Evolutionary conservation across 2,888 invertebrate species (phyloP).

Genomic region (Crocallis elinguaria): DNA sequence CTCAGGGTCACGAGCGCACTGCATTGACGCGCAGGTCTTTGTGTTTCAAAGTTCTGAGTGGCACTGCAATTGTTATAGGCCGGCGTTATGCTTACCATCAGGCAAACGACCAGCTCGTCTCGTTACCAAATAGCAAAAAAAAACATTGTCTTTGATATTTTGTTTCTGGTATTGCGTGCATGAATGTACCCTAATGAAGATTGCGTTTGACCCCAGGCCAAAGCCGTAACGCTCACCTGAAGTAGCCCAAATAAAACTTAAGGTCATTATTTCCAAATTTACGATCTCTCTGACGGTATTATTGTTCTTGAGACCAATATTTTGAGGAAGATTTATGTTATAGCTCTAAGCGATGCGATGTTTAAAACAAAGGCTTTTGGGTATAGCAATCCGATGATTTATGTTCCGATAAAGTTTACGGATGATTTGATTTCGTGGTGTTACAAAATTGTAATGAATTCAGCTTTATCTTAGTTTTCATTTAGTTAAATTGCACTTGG

Average conservation of each 20-base stretch:
- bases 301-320: constrained; percentile 65
- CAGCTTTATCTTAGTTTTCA: constrained; percentile 8
- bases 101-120: too few relatives aligned
- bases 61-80: too few relatives aligned
- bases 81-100: too few relatives aligned
- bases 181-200: constrained; percentile 66
- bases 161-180: constrained; percentile 10
- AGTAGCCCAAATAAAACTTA: constrained; percentile 72
- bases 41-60: too few relatives aligned
- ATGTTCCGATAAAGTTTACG: constrained; percentile 40
- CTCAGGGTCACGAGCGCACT: too few relatives aligned
- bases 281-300: constrained; percentile 61
- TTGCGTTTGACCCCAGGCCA: constrained; percentile 66
- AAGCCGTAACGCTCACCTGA: constrained; percentile 78
- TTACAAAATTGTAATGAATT: constrained; percentile 33
- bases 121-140: neutral
- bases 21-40: too few relatives aligned
- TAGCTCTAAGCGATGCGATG: constrained; percentile 63
- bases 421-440: constrained; percentile 46
- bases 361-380: constrained; percentile 49
- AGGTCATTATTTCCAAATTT: constrained; percentile 78
- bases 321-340: constrained; percentile 77
- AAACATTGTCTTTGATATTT: constrained; percentile 2
- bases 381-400: constrained; percentile 46
- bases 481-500: too few relatives aligned